Base-by-base conservation (phyloP, 2,797 vertebrate genomes). In the Tolypeutes matacus region DNA sequence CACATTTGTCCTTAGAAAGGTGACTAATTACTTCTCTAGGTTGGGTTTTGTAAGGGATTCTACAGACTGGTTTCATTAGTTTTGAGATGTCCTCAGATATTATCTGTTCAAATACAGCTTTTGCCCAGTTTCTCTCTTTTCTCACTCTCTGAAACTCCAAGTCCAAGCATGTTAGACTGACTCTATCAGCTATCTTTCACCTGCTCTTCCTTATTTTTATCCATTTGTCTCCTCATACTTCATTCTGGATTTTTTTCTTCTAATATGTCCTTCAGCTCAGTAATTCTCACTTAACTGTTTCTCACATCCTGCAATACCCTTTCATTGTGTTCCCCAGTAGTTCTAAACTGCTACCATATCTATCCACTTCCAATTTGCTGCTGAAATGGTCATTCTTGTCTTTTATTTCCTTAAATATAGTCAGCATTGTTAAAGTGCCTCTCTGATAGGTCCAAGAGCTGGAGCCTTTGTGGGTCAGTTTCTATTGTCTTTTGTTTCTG, bases 71-170 rank as follows among this genome's bases (percentile, higher is more conserved):
- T 78, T 93, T 91, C 86, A 39, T 83, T 83, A 34, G 2, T 51
- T 80, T 89, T 73, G 64, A 89, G 25, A 73, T 72, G 18, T 13
- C 60, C 27, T 53, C 36, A 87, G 67, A 14, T 9, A 17, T 56
- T 53, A 12, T 86, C 31, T 95, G n/a, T 93, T 78, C 64, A 93
- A 72, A 86, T 90, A 83, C 2, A 73, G 21, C 67, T 91, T 65
- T 85, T 70, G 77, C 70, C 1, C 5, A 75, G 60, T 86, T 93
- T 86, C 25, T 85, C 34, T 39, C 31, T 34, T 86, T 29, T 10
- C 1, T 75, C 7, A 85, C 18, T 86, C 46, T 75, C 34, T 73
- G 51, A 25, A 11, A 56, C n/a, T 39, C 20, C 64, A 72, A 93
- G 27, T 73, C 51, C 12, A 76, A 87, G 18, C 42, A 46, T 88